phyloP scores from a whole-genome alignment of 1,140 invertebrate genomes.

The Drosophila sechellia region DNA sequence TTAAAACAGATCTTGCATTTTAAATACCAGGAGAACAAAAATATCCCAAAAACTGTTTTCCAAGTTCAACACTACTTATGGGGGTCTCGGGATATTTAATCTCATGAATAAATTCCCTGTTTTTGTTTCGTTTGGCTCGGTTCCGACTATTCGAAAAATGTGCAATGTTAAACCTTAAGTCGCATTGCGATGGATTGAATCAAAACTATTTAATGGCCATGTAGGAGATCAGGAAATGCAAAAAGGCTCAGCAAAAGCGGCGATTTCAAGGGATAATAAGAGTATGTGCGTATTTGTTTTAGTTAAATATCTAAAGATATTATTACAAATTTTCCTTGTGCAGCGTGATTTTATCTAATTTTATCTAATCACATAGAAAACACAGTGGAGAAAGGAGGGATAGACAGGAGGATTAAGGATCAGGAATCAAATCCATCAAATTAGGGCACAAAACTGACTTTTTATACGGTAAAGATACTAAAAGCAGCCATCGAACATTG shows the following conservation, averaged over 20 bases:
- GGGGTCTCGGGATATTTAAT: no score
- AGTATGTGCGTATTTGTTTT: neutral
- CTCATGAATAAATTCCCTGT: neutral
- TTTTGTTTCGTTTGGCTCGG: conserved; percentile 19
- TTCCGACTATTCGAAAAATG: conserved; percentile 32
- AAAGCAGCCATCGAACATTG: conserved; percentile 7
- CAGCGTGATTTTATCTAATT: conserved; percentile 19
- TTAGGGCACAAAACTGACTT: conserved; percentile 32
- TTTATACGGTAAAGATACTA: neutral
- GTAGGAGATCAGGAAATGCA: conserved; percentile 27
- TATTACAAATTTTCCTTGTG: conserved; percentile 2
- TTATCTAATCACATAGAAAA: conserved; percentile 29
- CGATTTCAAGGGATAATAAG: neutral
- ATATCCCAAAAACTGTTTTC: neutral
- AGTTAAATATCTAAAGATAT: neutral
- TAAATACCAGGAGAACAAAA: neutral
- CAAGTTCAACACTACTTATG: no score
- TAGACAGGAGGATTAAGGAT: neutral
- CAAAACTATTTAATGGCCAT: conserved; percentile 7
- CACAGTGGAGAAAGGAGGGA: neutral
- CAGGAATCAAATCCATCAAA: conserved; percentile 10
- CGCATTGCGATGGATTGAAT: neutral
- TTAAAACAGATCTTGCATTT: neutral
- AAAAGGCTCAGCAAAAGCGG: conserved; percentile 8
- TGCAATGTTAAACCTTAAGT: conserved; percentile 13